Percentiles rank a stretch among this genome's conserved stretches.
phyloP scores from a whole-genome alignment of 2,113 vertebrate species.

The Oreocharis arfaki region DNA sequence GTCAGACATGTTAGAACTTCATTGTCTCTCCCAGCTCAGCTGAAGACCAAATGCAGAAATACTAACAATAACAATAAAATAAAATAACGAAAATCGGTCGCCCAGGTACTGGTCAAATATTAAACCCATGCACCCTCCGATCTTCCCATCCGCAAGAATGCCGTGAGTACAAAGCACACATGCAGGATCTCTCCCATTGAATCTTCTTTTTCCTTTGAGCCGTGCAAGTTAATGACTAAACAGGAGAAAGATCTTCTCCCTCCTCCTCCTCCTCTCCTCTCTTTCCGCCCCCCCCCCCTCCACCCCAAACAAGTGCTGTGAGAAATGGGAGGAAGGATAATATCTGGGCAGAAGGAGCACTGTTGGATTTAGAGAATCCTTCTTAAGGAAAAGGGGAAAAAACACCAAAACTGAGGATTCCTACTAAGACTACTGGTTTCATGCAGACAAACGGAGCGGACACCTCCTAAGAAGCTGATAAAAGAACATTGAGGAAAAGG shows the following conservation, averaged over 20 bases:
- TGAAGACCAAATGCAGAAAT: conserved; percentile 28
- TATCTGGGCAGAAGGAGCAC: background rate
- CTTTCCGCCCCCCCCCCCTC: background rate
- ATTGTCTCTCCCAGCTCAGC: conserved; percentile 21
- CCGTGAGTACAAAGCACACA: background rate
- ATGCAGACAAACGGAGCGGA: conserved; percentile 52
- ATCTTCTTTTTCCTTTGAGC: conserved; percentile 67
- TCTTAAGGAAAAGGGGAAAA: background rate
- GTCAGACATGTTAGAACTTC: conserved; percentile 21
- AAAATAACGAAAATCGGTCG: background rate
- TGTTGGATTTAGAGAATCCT: conserved; percentile 19
- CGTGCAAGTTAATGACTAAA: conserved; percentile 57
- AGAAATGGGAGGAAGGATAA: background rate
- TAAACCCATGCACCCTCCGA: background rate
- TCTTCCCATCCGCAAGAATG: background rate
- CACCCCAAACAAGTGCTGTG: background rate
- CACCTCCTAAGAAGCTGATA: conserved; percentile 63
- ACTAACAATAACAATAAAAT: background rate
- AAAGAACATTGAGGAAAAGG: conserved; percentile 64
- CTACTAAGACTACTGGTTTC: conserved; percentile 10
- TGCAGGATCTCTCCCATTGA: conserved; percentile 61
- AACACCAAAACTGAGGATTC: background rate
- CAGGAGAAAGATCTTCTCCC: conserved; percentile 38
- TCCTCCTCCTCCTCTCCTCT: conserved; percentile 16
- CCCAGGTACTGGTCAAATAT: conserved; percentile 23